Base-by-base conservation (phyloP, 92 coral and sea anemone genomes). In the Bergia puertoricense region DNA sequence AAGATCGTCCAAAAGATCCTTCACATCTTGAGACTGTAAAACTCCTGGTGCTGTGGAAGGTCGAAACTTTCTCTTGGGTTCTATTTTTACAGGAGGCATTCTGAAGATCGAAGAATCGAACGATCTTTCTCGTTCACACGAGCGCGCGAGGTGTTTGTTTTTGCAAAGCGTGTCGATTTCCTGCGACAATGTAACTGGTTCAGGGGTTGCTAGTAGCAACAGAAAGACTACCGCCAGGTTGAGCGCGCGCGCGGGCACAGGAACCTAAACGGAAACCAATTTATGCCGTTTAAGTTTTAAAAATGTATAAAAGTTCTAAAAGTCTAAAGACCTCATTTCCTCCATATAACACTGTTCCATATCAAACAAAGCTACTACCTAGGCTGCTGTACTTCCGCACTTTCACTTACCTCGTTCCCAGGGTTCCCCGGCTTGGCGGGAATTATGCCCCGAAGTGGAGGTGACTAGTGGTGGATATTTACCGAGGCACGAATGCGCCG, bases 1-100 rank as follows among this genome's bases (percentile, higher is more conserved):
- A 2, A 94, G 86, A 67, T 97, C 99, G 67, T 97, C 99, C 13
- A 97, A 86, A 84, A 97, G 88, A 79, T 95, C 92, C 37, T 90
- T 92, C 42, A 96, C 87, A 45, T 95, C 96, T 67, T 97, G 93
- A 74, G 98, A 92, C 81, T 97, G 98, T 79, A 97, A 88, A 56
- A 94, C 89, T 59, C 99, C 99, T 50, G 99, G 96, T 42, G 99
- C 99, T 72, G 99, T 92, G 13, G 97, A 88, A 77, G 99, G 99
- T 74, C 99, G 92, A 81, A 94, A 92, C 79, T 94, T 94, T 73
- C 85, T 92, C 40, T 81, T 54, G 22, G 88, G 69, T 69, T 46
- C 48, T 10, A 38, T 44, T 91, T 93, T 95, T 77, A 93, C 93
- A 48, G 96, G 93, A 80, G 99, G 99, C 99, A 97, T 97, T 89